phyloP scores from a whole-genome alignment of 1,140 invertebrate species.

The Armadillidium nasatum region DNA sequence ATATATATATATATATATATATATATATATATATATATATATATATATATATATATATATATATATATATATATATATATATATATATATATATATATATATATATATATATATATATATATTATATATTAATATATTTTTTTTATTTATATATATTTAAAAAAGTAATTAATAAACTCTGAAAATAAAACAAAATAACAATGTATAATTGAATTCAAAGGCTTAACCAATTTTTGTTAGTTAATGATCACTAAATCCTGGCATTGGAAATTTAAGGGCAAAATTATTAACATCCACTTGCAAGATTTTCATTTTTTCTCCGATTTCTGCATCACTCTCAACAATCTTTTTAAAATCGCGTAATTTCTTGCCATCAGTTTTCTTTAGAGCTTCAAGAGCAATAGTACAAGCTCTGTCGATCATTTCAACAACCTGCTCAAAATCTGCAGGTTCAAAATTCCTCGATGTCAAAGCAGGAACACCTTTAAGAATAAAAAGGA shows the following conservation, averaged over 20 bases:
- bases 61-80: no score
- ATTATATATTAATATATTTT: no score
- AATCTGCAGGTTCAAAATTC: conserved; percentile 59
- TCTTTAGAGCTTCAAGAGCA: conserved; percentile 50
- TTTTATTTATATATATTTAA: no score
- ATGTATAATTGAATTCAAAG: no score
- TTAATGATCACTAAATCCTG: conserved; percentile 54
- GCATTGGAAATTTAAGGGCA: conserved; percentile 58
- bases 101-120: no score
- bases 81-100: no score
- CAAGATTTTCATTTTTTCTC: conserved; percentile 50
- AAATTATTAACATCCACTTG: conserved; percentile 56
- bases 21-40: no score
- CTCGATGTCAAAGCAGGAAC: conserved; percentile 48
- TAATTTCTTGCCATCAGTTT: conserved; percentile 48
- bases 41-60: no score
- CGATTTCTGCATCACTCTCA: conserved; percentile 50
- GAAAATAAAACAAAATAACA: no score
- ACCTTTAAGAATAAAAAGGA: conserved; percentile 26
- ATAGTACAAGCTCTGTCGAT: conserved; percentile 56
- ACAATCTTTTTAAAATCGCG: conserved; percentile 58
- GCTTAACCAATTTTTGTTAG: neutral
- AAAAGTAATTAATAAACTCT: no score
- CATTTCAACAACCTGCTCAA: conserved; percentile 58
- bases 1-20: no score